Evolutionary conservation across 2,113 vertebrate genomes (phyloP).

Genomic region (Puffinus mauretanicus): DNA sequence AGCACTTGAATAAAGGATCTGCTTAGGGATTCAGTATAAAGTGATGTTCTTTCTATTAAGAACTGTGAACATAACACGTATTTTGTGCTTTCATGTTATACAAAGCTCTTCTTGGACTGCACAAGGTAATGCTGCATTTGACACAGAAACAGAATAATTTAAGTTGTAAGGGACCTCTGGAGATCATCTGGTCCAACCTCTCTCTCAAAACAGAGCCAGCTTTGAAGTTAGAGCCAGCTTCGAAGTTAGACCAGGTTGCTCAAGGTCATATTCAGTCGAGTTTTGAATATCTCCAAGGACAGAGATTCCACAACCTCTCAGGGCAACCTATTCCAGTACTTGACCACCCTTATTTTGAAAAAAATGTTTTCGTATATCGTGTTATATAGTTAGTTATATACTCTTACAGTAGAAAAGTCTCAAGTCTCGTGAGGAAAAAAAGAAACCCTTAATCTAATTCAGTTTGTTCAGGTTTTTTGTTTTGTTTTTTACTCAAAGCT

Average conservation of each 20-base stretch:
- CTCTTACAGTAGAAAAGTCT: neutral
- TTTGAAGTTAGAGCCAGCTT: conserved; percentile 58
- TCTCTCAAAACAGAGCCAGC: conserved; percentile 38
- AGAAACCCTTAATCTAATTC: neutral
- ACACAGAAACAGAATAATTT: conserved; percentile 64
- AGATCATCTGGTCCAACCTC: conserved; percentile 44
- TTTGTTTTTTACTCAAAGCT: neutral
- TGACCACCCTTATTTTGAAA: conserved; percentile 22
- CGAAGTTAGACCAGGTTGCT: conserved; percentile 51
- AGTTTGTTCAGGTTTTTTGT: neutral
- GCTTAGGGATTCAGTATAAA: neutral
- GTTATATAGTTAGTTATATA: neutral
- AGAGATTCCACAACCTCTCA: conserved; percentile 5
- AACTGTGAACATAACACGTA: conserved; percentile 22
- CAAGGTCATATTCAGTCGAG: conserved; percentile 39
- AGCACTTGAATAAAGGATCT: conserved; percentile 1
- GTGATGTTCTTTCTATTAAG: conserved; percentile 15
- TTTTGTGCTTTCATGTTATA: conserved; percentile 51
- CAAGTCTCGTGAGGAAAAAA: neutral
- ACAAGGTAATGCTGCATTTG: conserved; percentile 57
- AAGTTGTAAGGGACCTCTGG: conserved; percentile 55
- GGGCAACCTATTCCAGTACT: neutral
- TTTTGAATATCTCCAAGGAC: conserved; percentile 45
- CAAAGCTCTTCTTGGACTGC: conserved; percentile 41
- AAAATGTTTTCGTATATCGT: neutral